Evolutionary conservation across 2,797 vertebrate species (phyloP), one percentile per base, ranked within the genome.

Genomic region (Cephalopachus bancanus): DNA sequence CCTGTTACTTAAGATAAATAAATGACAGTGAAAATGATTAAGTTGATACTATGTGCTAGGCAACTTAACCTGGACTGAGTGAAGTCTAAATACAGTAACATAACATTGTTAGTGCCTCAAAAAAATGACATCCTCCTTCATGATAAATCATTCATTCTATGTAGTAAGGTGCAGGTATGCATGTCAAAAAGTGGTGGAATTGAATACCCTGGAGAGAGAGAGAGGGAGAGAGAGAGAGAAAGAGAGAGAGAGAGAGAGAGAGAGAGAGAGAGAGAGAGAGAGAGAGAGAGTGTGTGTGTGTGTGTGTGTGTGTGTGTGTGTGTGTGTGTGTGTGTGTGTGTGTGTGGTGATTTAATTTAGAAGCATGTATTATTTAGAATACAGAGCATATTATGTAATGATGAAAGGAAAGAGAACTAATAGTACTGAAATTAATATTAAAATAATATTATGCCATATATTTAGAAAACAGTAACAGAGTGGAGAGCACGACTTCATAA

Each of bases 281-380:
- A 44, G 44, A 44, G n/a, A 1, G 1, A 19, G 8, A 53, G 33
- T 22, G n/a, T 83, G 1, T n/a, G n/a, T 59, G 11, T 60, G 12
- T 11, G 1, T 72, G 5, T 3, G 5, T 26, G 5, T 3, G 5
- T 3, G 1, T 16, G 15, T 62, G 30, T 1, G 1, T 24, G 8
- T 53, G 33, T 22, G n/a, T 83, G 1, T n/a, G n/a, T 59, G 8
- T 60, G 12, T 11, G 1, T 72, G n/a, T 76, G 10, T 51, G 1
- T 60, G 3, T 89, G 26, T 72, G n/a, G 26, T 19, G 84, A 84
- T 28, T 91, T 90, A 49, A 11, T 64, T 10, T 37, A 64, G 37
- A 88, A 59, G 1, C 44, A 55, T 64, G 12, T 2, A 53, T 10
- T 75, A 76, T 64, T 72, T 94, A 88, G 30, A 24, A 7, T 67